These are phyloP conservation scores for Dreissena rostriformis DNA, from an alignment of 1,140 invertebrate species.

Conservation along the genomic window DNA sequence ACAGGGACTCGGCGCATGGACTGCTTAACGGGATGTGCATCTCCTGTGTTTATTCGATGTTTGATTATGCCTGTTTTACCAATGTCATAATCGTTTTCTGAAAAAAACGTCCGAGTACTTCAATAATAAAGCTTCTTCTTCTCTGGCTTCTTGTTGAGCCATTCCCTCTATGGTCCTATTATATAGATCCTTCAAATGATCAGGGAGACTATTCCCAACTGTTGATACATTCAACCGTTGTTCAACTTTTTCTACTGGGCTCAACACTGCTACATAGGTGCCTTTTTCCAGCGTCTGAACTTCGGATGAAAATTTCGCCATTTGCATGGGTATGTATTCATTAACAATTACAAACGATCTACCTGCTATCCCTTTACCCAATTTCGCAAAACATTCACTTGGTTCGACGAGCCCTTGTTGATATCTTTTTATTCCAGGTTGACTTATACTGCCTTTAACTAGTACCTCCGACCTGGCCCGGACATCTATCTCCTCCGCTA, in stretches of 20 bases:
- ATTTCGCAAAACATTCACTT: neutral
- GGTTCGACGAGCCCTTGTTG: slow-evolving; percentile 9
- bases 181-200: slow-evolving; percentile 29
- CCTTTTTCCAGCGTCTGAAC: slow-evolving; percentile 13
- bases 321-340: neutral
- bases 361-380: slow-evolving; percentile 6
- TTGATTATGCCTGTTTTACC: slow-evolving; percentile 47
- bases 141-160: neutral
- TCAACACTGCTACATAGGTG: neutral
- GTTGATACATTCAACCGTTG: neutral
- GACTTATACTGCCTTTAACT: neutral
- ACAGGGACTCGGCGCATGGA: slow-evolving; percentile 38
- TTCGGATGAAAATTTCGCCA: slow-evolving; percentile 7
- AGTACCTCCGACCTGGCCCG: slow-evolving; percentile 30
- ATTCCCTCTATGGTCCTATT: neutral
- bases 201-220: neutral
- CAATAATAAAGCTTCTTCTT: slow-evolving; percentile 4
- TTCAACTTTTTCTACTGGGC: slow-evolving; percentile 2
- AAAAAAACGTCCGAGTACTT: slow-evolving; percentile 50
- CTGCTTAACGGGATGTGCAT: slow-evolving; percentile 49
- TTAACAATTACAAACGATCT: slow-evolving; percentile 1
- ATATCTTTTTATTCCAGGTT: neutral
- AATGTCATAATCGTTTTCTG: slow-evolving; percentile 47
- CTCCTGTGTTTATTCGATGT: slow-evolving; percentile 54
- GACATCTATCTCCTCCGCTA: neutral